Percentiles rank a stretch among this genome's conserved stretches.
phyloP scores from a whole-genome alignment of 2,888 invertebrate species.

The Pachliopta kotzebuea region DNA sequence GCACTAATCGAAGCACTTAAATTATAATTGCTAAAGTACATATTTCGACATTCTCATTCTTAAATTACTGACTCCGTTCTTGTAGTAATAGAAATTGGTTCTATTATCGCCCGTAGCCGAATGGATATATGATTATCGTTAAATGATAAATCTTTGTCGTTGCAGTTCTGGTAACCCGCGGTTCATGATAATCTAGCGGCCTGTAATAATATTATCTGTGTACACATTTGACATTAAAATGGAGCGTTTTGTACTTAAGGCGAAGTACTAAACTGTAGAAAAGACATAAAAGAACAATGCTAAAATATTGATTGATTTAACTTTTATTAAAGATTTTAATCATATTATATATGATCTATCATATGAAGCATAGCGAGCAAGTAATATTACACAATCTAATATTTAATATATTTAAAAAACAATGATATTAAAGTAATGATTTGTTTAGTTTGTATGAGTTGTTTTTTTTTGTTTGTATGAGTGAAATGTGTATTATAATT shows the following conservation, averaged over 20 bases:
- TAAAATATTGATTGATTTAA: neutral
- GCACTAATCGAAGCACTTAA: constrained; percentile 24
- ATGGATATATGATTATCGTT: constrained; percentile 27
- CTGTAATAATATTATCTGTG: constrained; percentile 32
- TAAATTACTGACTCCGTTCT: constrained; percentile 12
- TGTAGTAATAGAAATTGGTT: constrained; percentile 13
- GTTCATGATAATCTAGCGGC: constrained; percentile 32
- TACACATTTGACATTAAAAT: constrained; percentile 31
- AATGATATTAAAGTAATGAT: no score
- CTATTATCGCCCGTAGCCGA: constrained; percentile 21
- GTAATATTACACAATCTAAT: no score
- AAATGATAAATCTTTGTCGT: constrained; percentile 30
- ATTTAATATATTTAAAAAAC: no score
- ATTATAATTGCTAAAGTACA: constrained; percentile 25
- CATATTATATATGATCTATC: no score
- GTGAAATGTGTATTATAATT: no score
- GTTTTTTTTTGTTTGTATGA: no score
- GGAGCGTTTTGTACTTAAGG: constrained; percentile 34
- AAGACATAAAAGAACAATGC: neutral
- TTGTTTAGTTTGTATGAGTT: no score
- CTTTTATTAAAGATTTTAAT: no score
- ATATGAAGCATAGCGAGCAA: no score
- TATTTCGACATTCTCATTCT: constrained; percentile 19
- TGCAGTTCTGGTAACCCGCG: constrained; percentile 21
- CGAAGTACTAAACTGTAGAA: constrained; percentile 21